These are phyloP conservation scores for Drosophila sp. DNA, from an alignment of 1,140 invertebrate species.

Conservation along the genomic window DNA sequence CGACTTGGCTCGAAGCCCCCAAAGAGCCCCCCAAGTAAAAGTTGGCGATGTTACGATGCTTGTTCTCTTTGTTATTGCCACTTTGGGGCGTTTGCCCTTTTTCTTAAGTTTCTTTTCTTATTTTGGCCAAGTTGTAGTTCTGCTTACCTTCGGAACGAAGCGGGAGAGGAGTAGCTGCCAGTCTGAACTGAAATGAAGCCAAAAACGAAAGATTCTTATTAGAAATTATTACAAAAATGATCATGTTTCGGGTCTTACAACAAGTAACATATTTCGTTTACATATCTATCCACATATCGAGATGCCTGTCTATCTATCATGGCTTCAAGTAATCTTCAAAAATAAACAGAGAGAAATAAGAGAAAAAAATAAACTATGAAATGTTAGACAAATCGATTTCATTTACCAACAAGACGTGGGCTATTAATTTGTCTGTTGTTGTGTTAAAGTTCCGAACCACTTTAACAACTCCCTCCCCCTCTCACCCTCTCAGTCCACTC, in stretches of 20 bases:
- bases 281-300: not conserved
- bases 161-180: not conserved
- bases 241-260: conserved; percentile 25
- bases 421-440: conserved; percentile 68
- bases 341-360: not conserved
- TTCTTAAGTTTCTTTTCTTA: conserved; percentile 28
- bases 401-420: conserved; percentile 65
- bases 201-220: conserved; percentile 27
- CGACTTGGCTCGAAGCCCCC: conserved; percentile 38
- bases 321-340: conserved; percentile 24
- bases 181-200: conserved; percentile 31
- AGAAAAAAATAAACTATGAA: conserved; percentile 40
- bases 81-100: conserved; percentile 47
- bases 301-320: conserved; percentile 26
- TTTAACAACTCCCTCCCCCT: conserved; percentile 11
- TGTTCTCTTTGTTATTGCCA: conserved; percentile 58
- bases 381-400: conserved; percentile 74
- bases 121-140: conserved; percentile 31
- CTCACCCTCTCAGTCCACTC: not conserved
- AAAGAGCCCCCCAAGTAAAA: conserved; percentile 25
- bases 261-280: not conserved
- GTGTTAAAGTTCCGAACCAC: conserved; percentile 38
- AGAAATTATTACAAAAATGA: conserved; percentile 36
- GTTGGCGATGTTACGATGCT: conserved; percentile 38
- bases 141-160: conserved; percentile 29